Conservation (phyloP, 2,888 invertebrate species). For the Drosophila leonis region DNA sequence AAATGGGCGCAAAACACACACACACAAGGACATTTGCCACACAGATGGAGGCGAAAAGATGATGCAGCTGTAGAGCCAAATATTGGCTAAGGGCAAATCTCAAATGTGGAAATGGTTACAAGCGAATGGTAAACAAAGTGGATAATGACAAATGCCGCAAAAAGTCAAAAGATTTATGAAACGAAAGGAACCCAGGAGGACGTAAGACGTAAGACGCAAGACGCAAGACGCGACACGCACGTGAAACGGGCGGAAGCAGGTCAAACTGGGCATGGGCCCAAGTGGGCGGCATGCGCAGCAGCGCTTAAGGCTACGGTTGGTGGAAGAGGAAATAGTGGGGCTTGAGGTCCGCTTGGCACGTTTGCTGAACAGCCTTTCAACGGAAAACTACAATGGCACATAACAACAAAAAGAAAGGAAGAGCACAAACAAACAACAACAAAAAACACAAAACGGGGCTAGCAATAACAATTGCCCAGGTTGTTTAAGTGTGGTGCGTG, state of each 20-base stretch:
- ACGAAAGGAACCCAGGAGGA: slow-evolving; percentile 1
- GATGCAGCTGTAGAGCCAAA: neutral
- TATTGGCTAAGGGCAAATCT: neutral
- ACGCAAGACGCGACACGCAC: slow-evolving; percentile 30
- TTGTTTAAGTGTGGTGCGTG: slow-evolving; percentile 5
- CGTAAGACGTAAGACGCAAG: slow-evolving; percentile 29
- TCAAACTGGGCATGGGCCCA: slow-evolving; percentile 28
- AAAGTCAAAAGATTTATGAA: neutral
- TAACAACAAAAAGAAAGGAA: slow-evolving; percentile 22
- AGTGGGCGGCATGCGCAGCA: slow-evolving; percentile 68
- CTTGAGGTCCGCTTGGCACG: neutral
- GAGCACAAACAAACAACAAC: neutral
- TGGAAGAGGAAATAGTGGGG: neutral
- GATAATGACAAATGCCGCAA: slow-evolving; percentile 24
- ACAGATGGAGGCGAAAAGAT: slow-evolving; percentile 3
- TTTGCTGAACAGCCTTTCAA: slow-evolving; percentile 25
- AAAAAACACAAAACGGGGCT: slow-evolving; percentile 27
- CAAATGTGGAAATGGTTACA: slow-evolving; percentile 26
- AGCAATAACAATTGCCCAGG: slow-evolving; percentile 47
- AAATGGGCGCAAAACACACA: slow-evolving; percentile 9
- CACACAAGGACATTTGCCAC: neutral
- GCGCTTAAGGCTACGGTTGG: neutral
- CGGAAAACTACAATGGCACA: slow-evolving; percentile 62
- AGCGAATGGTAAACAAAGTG: slow-evolving; percentile 41
- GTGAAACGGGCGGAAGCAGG: slow-evolving; percentile 34